Conservation (phyloP, 2,888 invertebrate genomes). For the Monoplex corrugatus region DNA sequence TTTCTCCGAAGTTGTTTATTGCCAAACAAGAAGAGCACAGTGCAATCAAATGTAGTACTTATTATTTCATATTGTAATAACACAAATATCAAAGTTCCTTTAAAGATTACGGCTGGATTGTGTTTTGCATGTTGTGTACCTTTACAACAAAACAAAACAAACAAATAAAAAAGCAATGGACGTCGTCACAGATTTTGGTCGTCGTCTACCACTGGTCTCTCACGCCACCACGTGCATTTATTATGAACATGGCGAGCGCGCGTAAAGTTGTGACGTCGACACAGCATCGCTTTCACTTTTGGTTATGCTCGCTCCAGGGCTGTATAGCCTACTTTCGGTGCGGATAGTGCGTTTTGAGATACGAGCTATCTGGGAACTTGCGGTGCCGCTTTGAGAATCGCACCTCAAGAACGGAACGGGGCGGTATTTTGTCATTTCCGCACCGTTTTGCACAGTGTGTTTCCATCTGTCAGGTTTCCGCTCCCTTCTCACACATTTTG, state of each 20-base stretch:
- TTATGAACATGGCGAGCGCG: slow-evolving; percentile 58
- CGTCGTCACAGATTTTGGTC: too few species aligned
- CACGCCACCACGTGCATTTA: slow-evolving; percentile 59
- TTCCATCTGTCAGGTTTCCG: slow-evolving; percentile 18
- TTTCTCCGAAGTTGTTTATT: too few species aligned
- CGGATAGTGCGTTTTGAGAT: slow-evolving; percentile 37
- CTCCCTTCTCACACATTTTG: background rate
- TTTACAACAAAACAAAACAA: too few species aligned
- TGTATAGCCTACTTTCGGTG: slow-evolving; percentile 4
- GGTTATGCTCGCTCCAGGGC: slow-evolving; percentile 45
- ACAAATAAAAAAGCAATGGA: too few species aligned
- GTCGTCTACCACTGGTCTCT: too few species aligned
- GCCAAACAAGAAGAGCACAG: too few species aligned
- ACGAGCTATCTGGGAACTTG: slow-evolving; percentile 37
- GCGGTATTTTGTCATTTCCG: slow-evolving; percentile 47
- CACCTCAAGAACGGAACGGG: background rate
- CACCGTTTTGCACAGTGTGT: slow-evolving; percentile 29
- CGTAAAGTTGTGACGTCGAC: slow-evolving; percentile 44
- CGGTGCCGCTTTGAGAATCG: slow-evolving; percentile 26
- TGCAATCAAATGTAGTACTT: too few species aligned
- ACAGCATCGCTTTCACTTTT: slow-evolving; percentile 33
- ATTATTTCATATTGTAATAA: too few species aligned
- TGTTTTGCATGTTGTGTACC: too few species aligned
- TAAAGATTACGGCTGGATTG: too few species aligned
- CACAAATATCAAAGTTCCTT: too few species aligned